Evolutionary conservation across 1,140 invertebrate genomes (phyloP).

Genomic region (Paralvinella palmiformis): DNA sequence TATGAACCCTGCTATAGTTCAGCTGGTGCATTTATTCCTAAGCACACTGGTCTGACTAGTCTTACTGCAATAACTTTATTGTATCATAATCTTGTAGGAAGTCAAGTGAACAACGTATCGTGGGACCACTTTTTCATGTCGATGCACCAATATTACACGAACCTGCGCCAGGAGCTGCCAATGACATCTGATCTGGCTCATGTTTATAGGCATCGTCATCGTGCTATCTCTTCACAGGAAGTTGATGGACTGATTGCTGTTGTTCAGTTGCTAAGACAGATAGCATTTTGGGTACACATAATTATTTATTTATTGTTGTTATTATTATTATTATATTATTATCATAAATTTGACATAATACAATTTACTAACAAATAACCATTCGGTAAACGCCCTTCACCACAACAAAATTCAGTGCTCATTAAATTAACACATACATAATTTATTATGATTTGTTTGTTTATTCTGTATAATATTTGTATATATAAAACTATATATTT

Average conservation of each 20-base stretch:
- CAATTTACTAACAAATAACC: too few relatives aligned
- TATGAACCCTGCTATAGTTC: too few relatives aligned
- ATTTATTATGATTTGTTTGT: too few relatives aligned
- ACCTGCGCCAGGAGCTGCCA: conserved; percentile 61
- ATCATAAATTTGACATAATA: not conserved
- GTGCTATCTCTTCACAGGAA: conserved; percentile 74
- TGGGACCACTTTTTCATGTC: conserved; percentile 88
- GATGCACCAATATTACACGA: conserved; percentile 64
- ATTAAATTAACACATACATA: too few relatives aligned
- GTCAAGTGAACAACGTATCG: conserved; percentile 56
- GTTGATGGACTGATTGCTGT: conserved; percentile 80
- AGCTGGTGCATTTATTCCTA: too few relatives aligned
- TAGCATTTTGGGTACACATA: too few relatives aligned
- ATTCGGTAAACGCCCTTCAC: too few relatives aligned
- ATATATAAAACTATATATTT: too few relatives aligned
- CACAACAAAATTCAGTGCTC: too few relatives aligned
- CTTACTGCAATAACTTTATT: too few relatives aligned
- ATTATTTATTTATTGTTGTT: not conserved
- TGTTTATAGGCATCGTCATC: conserved; percentile 59
- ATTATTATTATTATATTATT: not conserved
- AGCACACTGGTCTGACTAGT: too few relatives aligned
- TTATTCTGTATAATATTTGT: too few relatives aligned
- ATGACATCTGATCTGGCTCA: conserved; percentile 54
- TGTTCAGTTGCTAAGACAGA: conserved; percentile 66
- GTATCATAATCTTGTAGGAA: conserved; percentile 33